Conservation (phyloP, 2,113 vertebrate genomes). For the Eolophus roseicapilla region DNA sequence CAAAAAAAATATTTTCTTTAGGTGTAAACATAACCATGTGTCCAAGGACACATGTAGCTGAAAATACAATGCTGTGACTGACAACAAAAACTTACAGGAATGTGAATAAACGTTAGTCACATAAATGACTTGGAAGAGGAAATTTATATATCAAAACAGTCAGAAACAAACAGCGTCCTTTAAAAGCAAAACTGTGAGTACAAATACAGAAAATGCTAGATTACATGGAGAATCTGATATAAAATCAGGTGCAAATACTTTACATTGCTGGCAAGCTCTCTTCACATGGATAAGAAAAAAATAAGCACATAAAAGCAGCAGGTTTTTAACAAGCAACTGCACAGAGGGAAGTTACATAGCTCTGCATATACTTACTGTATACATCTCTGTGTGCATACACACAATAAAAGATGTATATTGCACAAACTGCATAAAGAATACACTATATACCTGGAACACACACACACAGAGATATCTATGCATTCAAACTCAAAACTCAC, state of each 20-base stretch:
- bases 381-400: background rate
- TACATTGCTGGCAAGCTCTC: background rate
- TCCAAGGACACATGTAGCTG: background rate
- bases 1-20: background rate
- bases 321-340: conserved; percentile 22
- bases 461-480: background rate
- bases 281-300: background rate
- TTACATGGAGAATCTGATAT: background rate
- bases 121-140: background rate
- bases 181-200: background rate
- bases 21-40: background rate
- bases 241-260: background rate
- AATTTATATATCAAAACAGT: background rate
- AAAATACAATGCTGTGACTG: conserved; percentile 9
- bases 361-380: background rate
- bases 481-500: background rate
- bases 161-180: background rate
- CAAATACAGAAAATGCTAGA: background rate
- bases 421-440: background rate
- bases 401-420: background rate
- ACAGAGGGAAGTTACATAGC: background rate
- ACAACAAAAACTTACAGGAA: background rate
- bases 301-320: background rate
- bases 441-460: background rate
- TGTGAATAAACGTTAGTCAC: background rate